Evolutionary conservation across 2,797 vertebrate genomes (phyloP).

Genomic region (Enteromius anoplus): DNA sequence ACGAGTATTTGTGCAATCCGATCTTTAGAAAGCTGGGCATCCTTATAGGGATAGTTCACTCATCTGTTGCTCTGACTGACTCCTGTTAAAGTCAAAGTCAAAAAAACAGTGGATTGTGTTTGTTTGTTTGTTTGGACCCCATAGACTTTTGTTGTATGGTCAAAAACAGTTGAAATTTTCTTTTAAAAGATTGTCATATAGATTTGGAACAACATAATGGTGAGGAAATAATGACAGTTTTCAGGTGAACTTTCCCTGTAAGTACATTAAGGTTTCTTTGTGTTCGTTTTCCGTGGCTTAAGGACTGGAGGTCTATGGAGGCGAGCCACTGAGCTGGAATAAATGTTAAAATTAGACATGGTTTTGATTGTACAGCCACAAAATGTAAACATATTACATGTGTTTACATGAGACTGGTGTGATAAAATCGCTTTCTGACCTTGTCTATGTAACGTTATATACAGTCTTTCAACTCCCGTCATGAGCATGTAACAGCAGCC

Average conservation of each 20-base stretch:
- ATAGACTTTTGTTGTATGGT: not conserved
- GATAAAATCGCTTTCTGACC: not conserved
- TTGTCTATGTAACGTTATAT: not conserved
- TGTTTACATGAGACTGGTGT: not conserved
- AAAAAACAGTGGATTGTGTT: not conserved
- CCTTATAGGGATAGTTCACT: not conserved
- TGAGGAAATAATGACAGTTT: not conserved
- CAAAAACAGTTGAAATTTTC: not conserved
- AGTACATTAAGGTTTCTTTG: not conserved
- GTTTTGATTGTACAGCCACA: not conserved
- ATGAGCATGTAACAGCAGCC: not conserved
- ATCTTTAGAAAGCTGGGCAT: not conserved
- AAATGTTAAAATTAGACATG: not conserved
- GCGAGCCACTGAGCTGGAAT: not conserved
- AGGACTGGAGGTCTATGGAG: not conserved
- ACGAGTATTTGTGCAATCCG: not conserved
- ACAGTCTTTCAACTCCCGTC: not conserved
- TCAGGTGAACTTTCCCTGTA: not conserved
- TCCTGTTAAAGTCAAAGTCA: not conserved
- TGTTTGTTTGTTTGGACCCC: not conserved
- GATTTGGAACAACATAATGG: not conserved
- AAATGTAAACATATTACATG: not conserved
- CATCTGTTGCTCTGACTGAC: not conserved
- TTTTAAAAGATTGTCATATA: not conserved
- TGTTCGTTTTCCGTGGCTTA: not conserved